Evolutionary conservation across 2,797 vertebrate genomes (phyloP).

Genomic region (Gallinago nigripennis): DNA sequence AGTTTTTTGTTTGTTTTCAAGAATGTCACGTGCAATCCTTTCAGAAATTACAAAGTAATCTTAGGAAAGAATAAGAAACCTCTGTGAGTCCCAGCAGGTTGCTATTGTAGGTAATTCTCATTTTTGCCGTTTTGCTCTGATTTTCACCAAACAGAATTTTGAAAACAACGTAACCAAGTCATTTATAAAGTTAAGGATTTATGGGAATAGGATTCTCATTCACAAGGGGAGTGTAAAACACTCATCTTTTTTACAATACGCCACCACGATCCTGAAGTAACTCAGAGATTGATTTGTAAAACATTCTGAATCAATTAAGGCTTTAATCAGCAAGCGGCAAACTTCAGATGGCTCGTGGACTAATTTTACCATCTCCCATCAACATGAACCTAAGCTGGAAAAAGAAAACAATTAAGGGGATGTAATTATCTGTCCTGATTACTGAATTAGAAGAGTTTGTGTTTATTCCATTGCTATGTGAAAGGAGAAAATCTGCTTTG

Average conservation of each 20-base stretch:
- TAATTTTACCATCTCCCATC: constrained; percentile 75
- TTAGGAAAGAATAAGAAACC: background rate
- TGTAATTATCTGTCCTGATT: constrained; percentile 79
- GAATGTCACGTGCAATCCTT: background rate
- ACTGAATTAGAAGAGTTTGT: constrained; percentile 69
- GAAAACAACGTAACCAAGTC: background rate
- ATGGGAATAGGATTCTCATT: constrained; percentile 27
- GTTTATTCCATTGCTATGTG: constrained; percentile 45
- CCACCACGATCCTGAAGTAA: constrained; percentile 65
- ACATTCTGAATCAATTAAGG: constrained; percentile 77
- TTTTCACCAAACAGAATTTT: constrained; percentile 36
- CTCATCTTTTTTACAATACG: constrained; percentile 44
- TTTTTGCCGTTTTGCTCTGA: background rate
- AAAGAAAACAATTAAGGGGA: constrained; percentile 74
- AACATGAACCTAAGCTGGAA: constrained; percentile 67
- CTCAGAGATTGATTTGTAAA: constrained; percentile 78
- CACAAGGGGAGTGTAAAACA: background rate
- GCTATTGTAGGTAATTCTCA: background rate
- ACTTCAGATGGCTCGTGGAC: constrained; percentile 74
- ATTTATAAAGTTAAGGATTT: constrained; percentile 33
- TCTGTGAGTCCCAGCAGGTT: background rate
- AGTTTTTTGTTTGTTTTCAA: background rate
- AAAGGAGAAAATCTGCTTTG: constrained; percentile 50
- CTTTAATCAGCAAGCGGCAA: constrained; percentile 78
- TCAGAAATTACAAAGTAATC: background rate